Conservation (phyloP, 2,888 invertebrate genomes). For the Tetragonisca angustula region DNA sequence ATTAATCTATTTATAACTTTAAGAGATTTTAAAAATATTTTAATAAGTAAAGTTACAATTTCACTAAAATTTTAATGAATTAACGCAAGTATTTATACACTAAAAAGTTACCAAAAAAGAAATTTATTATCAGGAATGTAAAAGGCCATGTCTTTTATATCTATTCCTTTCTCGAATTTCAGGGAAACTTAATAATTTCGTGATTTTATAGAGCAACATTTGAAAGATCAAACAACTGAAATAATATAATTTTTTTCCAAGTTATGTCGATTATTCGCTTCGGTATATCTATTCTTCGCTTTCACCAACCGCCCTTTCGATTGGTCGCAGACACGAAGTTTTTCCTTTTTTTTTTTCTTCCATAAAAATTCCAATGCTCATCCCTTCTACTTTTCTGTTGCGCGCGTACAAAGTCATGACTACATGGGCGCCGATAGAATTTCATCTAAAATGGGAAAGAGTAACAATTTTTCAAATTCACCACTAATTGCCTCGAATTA, state of each 20-base stretch:
- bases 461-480: not conserved
- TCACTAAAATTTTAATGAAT: not conserved
- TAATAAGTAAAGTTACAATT: not conserved
- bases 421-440: constrained; percentile 59
- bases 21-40: not conserved
- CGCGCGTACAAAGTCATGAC: constrained; percentile 44
- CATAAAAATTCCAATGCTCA: constrained; percentile 75
- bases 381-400: constrained; percentile 35
- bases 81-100: not conserved
- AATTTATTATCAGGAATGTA: not conserved
- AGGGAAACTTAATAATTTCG: not conserved
- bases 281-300: constrained; percentile 19
- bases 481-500: not conserved
- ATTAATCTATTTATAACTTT: not conserved
- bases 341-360: constrained; percentile 64
- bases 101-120: not conserved
- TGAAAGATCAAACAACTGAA: not conserved
- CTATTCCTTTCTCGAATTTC: not conserved
- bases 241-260: constrained; percentile 15
- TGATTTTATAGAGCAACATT: not conserved
- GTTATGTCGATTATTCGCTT: constrained; percentile 7
- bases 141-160: not conserved
- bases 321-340: constrained; percentile 44
- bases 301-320: constrained; percentile 32
- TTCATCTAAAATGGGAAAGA: constrained; percentile 9